phyloP scores from a whole-genome alignment of 2,113 vertebrate species.

The Tiliqua scincoides region DNA sequence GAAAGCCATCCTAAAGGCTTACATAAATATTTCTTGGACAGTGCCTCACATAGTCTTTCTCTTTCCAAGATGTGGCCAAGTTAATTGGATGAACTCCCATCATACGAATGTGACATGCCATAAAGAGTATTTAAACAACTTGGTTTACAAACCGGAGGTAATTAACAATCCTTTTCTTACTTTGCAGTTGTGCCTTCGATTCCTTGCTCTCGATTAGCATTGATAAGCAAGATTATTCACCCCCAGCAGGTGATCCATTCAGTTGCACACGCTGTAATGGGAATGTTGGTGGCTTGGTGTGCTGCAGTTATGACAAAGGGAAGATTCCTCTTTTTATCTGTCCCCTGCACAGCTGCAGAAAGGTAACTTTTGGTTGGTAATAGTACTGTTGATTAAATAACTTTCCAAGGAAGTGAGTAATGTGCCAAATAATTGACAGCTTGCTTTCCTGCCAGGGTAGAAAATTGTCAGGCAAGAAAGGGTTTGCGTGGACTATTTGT shows the following conservation, averaged over 20 bases:
- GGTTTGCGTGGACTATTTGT: not conserved
- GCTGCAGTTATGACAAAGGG: constrained; percentile 84
- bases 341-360: constrained; percentile 73
- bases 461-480: not conserved
- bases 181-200: constrained; percentile 89
- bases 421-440: not conserved
- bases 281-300: constrained; percentile 90
- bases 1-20: not conserved
- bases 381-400: not conserved
- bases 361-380: constrained; percentile 74
- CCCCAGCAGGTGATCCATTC: constrained; percentile 89
- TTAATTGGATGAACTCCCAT: not conserved
- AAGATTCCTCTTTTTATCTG: constrained; percentile 81
- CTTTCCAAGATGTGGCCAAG: not conserved
- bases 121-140: not conserved
- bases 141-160: not conserved
- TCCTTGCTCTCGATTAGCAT: constrained; percentile 89
- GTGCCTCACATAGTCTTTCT: not conserved
- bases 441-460: not conserved
- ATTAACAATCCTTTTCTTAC: constrained; percentile 3
- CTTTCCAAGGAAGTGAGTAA: not conserved
- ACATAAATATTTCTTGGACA: not conserved
- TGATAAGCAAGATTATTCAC: constrained; percentile 89
- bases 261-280: constrained; percentile 84
- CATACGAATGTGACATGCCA: not conserved